A percentile compares a stretch with the other conserved stretches of the same genome.
Evolutionary conservation across 2,888 invertebrate genomes (phyloP).

Genomic region (Adela reaumurella): DNA sequence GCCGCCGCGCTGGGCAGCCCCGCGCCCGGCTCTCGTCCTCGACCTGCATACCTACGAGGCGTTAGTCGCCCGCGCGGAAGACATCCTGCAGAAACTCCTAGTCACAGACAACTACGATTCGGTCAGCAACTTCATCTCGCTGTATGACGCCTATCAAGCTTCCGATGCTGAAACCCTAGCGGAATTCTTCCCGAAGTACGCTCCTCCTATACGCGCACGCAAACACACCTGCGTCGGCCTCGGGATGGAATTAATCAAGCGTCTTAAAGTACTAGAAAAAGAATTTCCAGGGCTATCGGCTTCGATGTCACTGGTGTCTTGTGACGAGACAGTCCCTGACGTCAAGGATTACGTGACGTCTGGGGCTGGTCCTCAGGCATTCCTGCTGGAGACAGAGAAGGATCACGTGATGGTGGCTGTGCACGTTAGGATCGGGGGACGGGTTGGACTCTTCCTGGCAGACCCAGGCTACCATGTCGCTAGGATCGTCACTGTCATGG

Average conservation of each 20-base stretch:
- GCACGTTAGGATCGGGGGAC: conserved; percentile 68
- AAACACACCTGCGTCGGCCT: conserved; percentile 90
- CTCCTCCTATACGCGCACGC: conserved; percentile 76
- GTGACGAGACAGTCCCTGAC: conserved; percentile 78
- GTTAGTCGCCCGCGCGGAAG: conserved; percentile 77
- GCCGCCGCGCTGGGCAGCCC: conserved; percentile 44
- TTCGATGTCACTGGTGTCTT: conserved; percentile 74
- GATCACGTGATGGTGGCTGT: conserved; percentile 84
- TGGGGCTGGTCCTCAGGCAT: conserved; percentile 56
- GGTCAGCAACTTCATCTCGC: conserved; percentile 76
- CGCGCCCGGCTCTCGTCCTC: conserved; percentile 64
- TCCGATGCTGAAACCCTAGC: conserved; percentile 65
- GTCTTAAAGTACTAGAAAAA: conserved; percentile 58
- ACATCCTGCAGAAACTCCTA: conserved; percentile 77
- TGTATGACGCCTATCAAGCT: conserved; percentile 64
- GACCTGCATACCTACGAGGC: conserved; percentile 76
- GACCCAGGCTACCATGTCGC: conserved; percentile 91
- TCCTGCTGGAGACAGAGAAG: conserved; percentile 71
- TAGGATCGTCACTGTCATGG: conserved; percentile 83
- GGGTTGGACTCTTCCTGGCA: conserved; percentile 74
- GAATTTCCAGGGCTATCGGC: conserved; percentile 68
- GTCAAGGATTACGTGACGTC: conserved; percentile 61
- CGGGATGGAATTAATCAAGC: conserved; percentile 76
- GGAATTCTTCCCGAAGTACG: conserved; percentile 78
- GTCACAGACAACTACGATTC: conserved; percentile 88